Evolutionary conservation across 2,797 vertebrate species (phyloP).

Genomic region (Sternotherus odoratus): DNA sequence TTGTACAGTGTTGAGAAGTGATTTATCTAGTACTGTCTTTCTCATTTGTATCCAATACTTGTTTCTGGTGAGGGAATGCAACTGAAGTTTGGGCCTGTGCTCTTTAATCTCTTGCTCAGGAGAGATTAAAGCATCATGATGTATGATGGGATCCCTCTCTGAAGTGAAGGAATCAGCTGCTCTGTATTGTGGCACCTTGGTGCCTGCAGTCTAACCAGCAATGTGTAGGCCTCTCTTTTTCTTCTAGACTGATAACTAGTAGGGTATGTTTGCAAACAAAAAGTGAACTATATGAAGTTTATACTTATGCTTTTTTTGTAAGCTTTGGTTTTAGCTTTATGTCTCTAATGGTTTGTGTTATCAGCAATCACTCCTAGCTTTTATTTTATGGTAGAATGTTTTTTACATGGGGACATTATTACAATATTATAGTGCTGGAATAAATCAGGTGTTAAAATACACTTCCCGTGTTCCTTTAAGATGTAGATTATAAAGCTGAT

Average conservation of each 20-base stretch:
- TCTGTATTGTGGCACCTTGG: background rate
- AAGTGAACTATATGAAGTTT: background rate
- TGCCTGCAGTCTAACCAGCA: background rate
- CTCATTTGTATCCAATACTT: background rate
- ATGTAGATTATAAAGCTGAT: slow-evolving; percentile 52
- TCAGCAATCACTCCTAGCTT: no score
- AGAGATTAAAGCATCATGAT: background rate
- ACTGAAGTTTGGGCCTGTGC: background rate
- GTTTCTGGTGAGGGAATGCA: background rate
- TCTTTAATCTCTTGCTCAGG: background rate
- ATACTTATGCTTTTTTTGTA: background rate
- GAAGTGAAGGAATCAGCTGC: background rate
- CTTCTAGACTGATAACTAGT: background rate
- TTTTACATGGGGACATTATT: slow-evolving; percentile 11
- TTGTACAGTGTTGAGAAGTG: background rate
- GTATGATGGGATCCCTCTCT: background rate
- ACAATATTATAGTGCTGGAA: background rate
- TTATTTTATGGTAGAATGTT: background rate
- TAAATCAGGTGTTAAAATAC: background rate
- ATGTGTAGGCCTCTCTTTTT: background rate
- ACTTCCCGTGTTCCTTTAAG: background rate
- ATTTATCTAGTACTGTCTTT: background rate
- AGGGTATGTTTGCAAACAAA: background rate
- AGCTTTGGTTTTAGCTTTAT: background rate
- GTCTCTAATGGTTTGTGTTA: background rate